Base-by-base conservation (phyloP, 2,113 vertebrate species). In the Neogobius melanostomus region DNA sequence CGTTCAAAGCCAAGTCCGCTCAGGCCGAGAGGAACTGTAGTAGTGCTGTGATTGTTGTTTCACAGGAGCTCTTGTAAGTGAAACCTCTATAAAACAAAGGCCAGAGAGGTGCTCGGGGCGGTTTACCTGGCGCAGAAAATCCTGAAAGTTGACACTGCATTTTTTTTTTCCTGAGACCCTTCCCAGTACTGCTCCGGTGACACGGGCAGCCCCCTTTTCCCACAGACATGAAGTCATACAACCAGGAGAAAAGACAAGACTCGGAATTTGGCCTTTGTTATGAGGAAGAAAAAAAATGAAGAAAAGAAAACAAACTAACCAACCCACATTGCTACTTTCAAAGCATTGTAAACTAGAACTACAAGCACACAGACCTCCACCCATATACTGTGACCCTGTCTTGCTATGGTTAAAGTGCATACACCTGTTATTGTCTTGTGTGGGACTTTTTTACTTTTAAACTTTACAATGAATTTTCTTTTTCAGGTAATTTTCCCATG, bases 1-100 rank as follows among this genome's bases (percentile, higher is more conserved):
- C 46, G 71, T 87, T 76, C 73, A 87, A 91, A 88, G 82, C 86
- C 87, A 91, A 89, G 90, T 87, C 86, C 75, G 83, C 82, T 85
- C 85, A 87, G 61, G 78, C 79, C 76, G 49, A 75, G 64, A 63
- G 6, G 43, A 84, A 83, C 74, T 82, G 68, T 61, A 68, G 21
- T 21, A n/a, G 50, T 43, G 59, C 63, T 28, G 49, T 74, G 48
- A 49, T 67, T 46, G 15, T 65, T 74, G 69, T 76, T 84, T 86
- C 71, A 66, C 69, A 67, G 52, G 76, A 28, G 54, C 64, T 48
- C 52, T 51, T 62, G 85, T 75, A 88, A 85, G 74, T 1, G 61
- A 87, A 82, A 82, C 71, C 77, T 69, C 72, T 17, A 67, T 69
- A 76, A 85, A 84, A 83, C 82, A 86, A 88, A 86, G 77, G 65